Conservation (phyloP, 1,140 invertebrate genomes). For the Maconellicoccus hirsutus region DNA sequence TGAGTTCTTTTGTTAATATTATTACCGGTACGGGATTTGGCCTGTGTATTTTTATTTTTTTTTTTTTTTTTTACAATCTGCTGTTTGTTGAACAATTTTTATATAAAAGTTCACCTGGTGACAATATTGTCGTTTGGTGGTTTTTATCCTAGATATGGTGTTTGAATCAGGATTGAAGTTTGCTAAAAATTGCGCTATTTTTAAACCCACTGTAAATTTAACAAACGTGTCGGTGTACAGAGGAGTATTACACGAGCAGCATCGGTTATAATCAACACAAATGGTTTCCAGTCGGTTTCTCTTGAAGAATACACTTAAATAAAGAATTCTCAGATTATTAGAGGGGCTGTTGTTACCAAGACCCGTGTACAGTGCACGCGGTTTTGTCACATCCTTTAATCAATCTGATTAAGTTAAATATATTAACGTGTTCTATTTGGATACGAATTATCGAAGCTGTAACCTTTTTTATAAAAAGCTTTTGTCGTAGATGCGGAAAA, state of each 20-base stretch:
- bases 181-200: too few relatives aligned
- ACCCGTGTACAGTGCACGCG: background rate
- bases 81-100: background rate
- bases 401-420: conserved; percentile 17
- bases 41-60: background rate
- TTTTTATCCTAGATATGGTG: too few relatives aligned
- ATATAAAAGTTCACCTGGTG: background rate
- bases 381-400: conserved; percentile 19
- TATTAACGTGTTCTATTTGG: background rate
- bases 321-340: conserved; percentile 16
- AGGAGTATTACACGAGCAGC: background rate
- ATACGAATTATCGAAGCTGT: background rate
- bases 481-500: too few relatives aligned
- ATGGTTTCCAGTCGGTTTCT: conserved; percentile 22
- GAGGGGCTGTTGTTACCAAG: background rate
- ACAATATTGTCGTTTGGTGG: background rate
- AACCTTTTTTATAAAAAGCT: background rate
- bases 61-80: too few relatives aligned
- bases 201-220: background rate
- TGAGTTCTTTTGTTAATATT: conserved; percentile 18
- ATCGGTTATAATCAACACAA: conserved; percentile 19
- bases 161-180: too few relatives aligned
- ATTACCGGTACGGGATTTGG: background rate
- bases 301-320: conserved; percentile 14
- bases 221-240: background rate